Conservation (phyloP, 2,888 invertebrate genomes). For the Eupeodes latifasciatus region DNA sequence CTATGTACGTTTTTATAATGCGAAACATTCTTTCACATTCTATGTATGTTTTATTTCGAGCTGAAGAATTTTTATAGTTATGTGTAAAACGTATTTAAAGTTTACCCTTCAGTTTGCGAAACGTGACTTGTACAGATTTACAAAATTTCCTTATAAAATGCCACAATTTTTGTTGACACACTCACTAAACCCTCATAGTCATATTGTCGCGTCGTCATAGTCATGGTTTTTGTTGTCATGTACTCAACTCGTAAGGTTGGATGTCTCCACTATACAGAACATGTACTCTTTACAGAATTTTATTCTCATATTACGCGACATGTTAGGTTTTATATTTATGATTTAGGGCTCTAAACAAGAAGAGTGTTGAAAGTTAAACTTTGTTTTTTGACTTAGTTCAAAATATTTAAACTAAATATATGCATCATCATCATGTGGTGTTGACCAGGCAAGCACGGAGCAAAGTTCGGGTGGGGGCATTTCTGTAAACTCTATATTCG, state of each 20-base stretch:
- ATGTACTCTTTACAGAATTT: background rate
- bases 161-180: slow-evolving; percentile 2
- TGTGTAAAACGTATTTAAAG: background rate
- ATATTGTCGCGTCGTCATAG: no score
- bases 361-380: background rate
- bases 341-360: background rate
- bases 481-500: no score
- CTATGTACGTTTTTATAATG: no score
- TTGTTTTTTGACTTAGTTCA: background rate
- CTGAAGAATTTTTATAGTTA: background rate
- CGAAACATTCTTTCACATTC: no score
- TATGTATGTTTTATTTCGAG: background rate
- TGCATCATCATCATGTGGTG: background rate
- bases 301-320: background rate
- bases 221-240: no score
- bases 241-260: no score
- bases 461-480: no score
- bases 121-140: slow-evolving; percentile 1
- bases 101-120: slow-evolving; percentile 4
- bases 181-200: no score
- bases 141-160: background rate
- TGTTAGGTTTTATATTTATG: background rate
- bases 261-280: background rate
- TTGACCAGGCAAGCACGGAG: no score
- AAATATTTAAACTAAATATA: background rate